Evolutionary conservation across 1,140 invertebrate genomes (phyloP), one percentile per base, ranked within the genome.

Genomic region (Cyclina sinensis): DNA sequence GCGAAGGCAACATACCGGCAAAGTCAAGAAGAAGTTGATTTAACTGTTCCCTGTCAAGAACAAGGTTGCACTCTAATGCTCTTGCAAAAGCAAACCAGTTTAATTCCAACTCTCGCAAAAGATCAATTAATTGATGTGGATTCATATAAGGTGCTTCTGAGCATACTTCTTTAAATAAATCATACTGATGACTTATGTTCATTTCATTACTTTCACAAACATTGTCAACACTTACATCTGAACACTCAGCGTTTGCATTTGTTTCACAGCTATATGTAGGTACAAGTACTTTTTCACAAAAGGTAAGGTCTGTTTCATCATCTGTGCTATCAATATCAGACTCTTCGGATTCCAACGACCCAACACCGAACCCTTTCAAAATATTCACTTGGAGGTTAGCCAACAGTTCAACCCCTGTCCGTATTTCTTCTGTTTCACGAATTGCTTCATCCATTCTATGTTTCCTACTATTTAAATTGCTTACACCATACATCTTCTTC

Each of bases 91-190:
- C 59, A 65, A 65, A 65, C 59, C 59, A 65, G 59, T 65, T 65
- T 65, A 65, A 65, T 65, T 65, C 59, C 11, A 65, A 65, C 59
- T 65, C 59, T 65, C n/a, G 59, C 59, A 65, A 65, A 65, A 65
- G 59, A 65, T 65, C 21, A 65, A 65, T n/a, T 65, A 65, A 65
- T 65, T 65, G 59, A 65, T 65, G 59, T 65, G 59, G 59, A 65
- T 65, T 65, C 59, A 65, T 65, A 65, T 65, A 65, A 65, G 59
- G 59, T 65, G 59, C 59, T 65, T 65, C 59, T 65, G 59, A 65
- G 59, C 21, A 65, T 65, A 65, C 59, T 65, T 65, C 59, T 65
- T 65, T 65, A 65, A 65, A 65, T 65, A 65, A 65, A 65, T 65
- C 59, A 65, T 65, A 65, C 59, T 65, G 59, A 9, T 65, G 59